Conservation (phyloP, 2,888 invertebrate species). For the Agrochola macilenta region DNA sequence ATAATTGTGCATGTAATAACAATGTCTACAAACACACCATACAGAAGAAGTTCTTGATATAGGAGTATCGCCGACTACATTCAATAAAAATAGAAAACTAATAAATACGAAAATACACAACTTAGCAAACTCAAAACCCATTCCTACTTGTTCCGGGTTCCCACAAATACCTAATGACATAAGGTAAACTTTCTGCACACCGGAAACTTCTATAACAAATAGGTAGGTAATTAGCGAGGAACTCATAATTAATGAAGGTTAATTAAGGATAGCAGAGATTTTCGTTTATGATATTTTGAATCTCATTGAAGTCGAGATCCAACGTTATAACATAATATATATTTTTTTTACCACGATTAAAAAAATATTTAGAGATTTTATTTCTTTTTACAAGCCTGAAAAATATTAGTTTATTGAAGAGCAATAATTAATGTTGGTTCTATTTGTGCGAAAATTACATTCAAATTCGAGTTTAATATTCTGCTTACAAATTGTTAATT, state of each 20-base stretch:
- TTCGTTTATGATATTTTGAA: neutral
- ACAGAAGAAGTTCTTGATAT: neutral
- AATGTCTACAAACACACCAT: neutral
- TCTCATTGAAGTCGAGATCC: neutral
- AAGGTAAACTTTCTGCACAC: slow-evolving; percentile 37
- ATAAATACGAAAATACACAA: slow-evolving; percentile 2
- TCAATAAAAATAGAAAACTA: neutral
- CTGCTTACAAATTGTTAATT: neutral
- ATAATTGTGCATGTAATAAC: neutral
- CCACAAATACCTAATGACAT: slow-evolving; percentile 35
- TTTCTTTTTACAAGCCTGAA: neutral
- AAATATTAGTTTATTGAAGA: neutral
- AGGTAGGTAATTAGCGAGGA: slow-evolving; percentile 48
- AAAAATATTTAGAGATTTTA: neutral
- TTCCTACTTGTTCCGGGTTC: slow-evolving; percentile 4
- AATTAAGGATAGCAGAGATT: slow-evolving; percentile 1
- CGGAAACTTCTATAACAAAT: slow-evolving; percentile 43
- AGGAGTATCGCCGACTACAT: neutral
- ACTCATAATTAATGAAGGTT: slow-evolving; percentile 18
- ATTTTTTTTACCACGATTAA: neutral
- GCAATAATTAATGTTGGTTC: neutral
- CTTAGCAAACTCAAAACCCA: slow-evolving; percentile 10
- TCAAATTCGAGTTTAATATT: slow-evolving; percentile 6
- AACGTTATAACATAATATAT: neutral
- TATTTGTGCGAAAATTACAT: neutral